A percentile compares a stretch with the other conserved stretches of the same genome.
Evolutionary conservation across 2,797 vertebrate genomes (phyloP).

Genomic region (Brachyalestes nurse): DNA sequence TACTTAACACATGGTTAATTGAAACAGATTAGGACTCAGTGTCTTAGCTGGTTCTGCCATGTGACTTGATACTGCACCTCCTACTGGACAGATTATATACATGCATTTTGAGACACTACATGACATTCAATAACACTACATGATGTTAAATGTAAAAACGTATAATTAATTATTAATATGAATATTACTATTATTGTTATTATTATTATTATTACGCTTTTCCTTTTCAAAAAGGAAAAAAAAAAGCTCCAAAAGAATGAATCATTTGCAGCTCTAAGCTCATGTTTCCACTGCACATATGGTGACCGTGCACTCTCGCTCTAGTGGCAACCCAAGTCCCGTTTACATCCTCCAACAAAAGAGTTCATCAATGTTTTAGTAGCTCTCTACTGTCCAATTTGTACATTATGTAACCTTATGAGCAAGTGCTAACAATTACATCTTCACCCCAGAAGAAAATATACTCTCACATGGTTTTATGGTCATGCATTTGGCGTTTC

Average conservation of each 20-base stretch:
- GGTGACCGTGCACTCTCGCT: slow-evolving; percentile 37
- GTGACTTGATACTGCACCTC: not conserved
- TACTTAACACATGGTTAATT: too few relatives aligned
- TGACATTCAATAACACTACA: not conserved
- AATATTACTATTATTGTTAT: too few relatives aligned
- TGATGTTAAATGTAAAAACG: too few relatives aligned
- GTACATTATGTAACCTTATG: slow-evolving; percentile 48
- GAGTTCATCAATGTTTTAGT: slow-evolving; percentile 63
- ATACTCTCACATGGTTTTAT: slow-evolving; percentile 20
- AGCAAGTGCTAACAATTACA: slow-evolving; percentile 38
- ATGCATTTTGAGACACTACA: not conserved
- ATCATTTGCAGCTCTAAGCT: not conserved
- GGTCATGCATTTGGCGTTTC: not conserved
- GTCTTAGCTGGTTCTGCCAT: too few relatives aligned
- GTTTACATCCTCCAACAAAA: slow-evolving; percentile 65
- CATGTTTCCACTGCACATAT: slow-evolving; percentile 47
- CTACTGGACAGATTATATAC: not conserved
- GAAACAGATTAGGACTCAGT: not conserved
- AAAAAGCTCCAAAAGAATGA: not conserved
- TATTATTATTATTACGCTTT: not conserved
- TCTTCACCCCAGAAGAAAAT: not conserved
- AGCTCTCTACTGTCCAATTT: slow-evolving; percentile 55
- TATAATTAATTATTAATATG: too few relatives aligned
- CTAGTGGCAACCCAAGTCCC: slow-evolving; percentile 55
- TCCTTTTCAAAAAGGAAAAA: not conserved